phyloP scores from a whole-genome alignment of 2,888 invertebrate genomes.

The Dolichomitus sp. region DNA sequence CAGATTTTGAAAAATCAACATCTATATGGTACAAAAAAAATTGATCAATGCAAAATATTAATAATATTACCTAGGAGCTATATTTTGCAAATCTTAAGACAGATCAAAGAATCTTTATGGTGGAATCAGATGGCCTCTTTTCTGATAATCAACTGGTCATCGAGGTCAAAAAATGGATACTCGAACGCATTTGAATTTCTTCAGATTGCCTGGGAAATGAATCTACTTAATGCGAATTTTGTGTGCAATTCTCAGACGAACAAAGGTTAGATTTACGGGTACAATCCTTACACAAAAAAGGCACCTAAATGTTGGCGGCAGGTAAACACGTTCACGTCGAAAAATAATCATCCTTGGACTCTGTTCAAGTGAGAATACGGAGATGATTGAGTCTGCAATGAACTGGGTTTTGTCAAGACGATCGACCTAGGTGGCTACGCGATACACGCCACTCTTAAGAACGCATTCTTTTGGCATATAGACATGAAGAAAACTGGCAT shows the following conservation, averaged over 20 bases:
- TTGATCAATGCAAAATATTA: no score
- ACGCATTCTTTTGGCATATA: no score
- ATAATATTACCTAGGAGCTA: no score
- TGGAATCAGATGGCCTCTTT: slow-evolving; percentile 69
- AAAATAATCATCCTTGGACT: slow-evolving; percentile 27
- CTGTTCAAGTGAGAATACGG: not conserved
- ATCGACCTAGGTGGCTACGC: slow-evolving; percentile 18
- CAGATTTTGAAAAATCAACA: no score
- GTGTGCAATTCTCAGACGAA: slow-evolving; percentile 52
- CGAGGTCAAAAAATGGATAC: slow-evolving; percentile 38
- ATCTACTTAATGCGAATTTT: slow-evolving; percentile 50
- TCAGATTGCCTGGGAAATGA: no score
- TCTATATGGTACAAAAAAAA: no score
- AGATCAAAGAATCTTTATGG: slow-evolving; percentile 56
- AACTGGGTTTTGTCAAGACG: slow-evolving; percentile 34
- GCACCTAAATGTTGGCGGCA: slow-evolving; percentile 62
- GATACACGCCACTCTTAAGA: not conserved
- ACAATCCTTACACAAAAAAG: slow-evolving; percentile 65
- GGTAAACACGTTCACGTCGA: not conserved
- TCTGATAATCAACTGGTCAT: slow-evolving; percentile 50
- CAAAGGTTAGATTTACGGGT: slow-evolving; percentile 58
- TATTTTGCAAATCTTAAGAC: not conserved
- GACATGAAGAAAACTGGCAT: not conserved
- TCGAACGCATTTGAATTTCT: slow-evolving; percentile 52
- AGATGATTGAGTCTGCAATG: not conserved